These are phyloP conservation scores for Hippocampus barbouri DNA, from an alignment of 2,113 vertebrate genomes.

Conservation along the genomic window DNA sequence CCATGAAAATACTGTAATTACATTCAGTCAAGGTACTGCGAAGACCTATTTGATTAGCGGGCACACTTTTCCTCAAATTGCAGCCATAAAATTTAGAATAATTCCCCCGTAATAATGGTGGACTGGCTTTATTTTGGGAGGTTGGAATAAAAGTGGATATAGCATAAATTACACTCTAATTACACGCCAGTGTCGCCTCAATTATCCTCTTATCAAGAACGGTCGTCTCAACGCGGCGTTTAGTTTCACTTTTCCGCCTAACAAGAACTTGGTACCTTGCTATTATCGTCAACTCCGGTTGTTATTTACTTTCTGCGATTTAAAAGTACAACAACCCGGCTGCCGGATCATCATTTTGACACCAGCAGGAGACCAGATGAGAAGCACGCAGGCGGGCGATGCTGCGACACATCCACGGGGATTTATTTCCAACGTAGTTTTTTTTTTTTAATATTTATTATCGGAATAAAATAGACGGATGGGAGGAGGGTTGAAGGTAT, in stretches of 20 bases:
- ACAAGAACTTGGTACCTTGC: constrained; percentile 99
- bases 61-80: constrained; percentile 98
- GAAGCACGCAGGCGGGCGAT: constrained; percentile 49
- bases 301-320: constrained; percentile 99
- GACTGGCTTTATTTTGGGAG: constrained; percentile 99
- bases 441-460: neutral
- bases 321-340: constrained; percentile 93
- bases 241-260: constrained; percentile 99
- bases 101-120: constrained; percentile 99
- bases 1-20: constrained; percentile 86
- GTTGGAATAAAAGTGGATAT: constrained; percentile 99
- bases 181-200: constrained; percentile 99
- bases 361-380: constrained; percentile 77
- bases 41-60: constrained; percentile 97
- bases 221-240: constrained; percentile 99
- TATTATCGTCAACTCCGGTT: constrained; percentile 98
- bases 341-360: constrained; percentile 88
- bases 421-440: constrained; percentile 21
- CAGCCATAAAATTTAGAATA: constrained; percentile 99
- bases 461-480: neutral
- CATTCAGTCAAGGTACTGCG: constrained; percentile 93
- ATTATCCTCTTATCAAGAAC: constrained; percentile 99
- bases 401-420: constrained; percentile 29
- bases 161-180: constrained; percentile 99
- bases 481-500: constrained; percentile 52